Evolutionary conservation across 2,113 vertebrate genomes (phyloP), one percentile per base, ranked within the genome.

Genomic region (Leptocoma aspasia): DNA sequence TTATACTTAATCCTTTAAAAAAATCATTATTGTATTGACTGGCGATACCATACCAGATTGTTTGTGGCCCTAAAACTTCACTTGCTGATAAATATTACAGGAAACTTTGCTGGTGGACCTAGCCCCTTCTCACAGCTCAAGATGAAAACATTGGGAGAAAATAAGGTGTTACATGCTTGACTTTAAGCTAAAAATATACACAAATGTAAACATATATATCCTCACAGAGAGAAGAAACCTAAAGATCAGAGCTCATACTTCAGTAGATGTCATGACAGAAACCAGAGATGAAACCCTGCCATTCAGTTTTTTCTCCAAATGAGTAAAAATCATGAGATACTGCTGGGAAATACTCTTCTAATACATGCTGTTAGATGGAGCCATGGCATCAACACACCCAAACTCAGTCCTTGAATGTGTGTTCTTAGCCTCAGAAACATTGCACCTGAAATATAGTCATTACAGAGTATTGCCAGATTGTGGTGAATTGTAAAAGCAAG

Each of bases 11-110:
- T 28, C 5, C 4, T 80, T 60, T 19, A 10, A 52, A 65, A 19
- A 35, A 4, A 2, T 22, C 4, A 37, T 1, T 0, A 41, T 31
- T 63, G 1, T 54, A 75, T 63, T 77, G 54, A 42, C 26, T 54
- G 35, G 50, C 33, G 47, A 16, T 37, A 86, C 7, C 6, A 6
- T 61, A 77, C 17, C 16, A 33, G 8, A 53, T 57, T 64, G 10
- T 16, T 31, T 56, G 41, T n/a, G 17, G 24, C 14, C 10, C 20
- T 81, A 64, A 87, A 84, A 82, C 33, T 79, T 82, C 8, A 53
- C 20, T 66, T 63, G 8, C 8, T 76, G 39, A 28, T 73, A 53
- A 89, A 82, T 50, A 52, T 23, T 44, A 72, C 27, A 64, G 16
- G 16, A 63, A 50, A 33, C 17, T 70, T 73, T 75, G 11, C 14